Base-by-base conservation (phyloP, 1,140 invertebrate species). In the Phymorhynchus buccinoides region DNA sequence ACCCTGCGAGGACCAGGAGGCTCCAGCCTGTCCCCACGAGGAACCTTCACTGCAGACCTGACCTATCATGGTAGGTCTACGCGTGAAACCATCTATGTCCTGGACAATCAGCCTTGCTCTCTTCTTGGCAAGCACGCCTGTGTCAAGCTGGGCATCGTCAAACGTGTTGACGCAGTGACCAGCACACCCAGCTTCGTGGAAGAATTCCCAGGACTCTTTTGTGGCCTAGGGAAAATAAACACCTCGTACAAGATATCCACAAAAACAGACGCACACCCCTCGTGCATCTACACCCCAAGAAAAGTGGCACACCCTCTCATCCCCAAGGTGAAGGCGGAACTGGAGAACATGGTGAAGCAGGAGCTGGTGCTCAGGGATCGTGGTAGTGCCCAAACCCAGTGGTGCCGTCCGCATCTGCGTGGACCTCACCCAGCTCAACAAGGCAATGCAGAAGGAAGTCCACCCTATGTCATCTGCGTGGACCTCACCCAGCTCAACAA, bases 371-470 rank as follows among this genome's bases (percentile, higher is more conserved):
- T 41, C 39, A n/a, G 39, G 27, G 48, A 83, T 42, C 14, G n/a
- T 71, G 12, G 68, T 30, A 56, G 82, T 44, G 52, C 41, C n/a
- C 1, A 87, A 87, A 48, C 62, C 42, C n/a, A 86, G 85, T 75
- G 88, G 85, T 1, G 68, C 42, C 1, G 62, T 89, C 0, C n/a
- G 88, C 41, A 88, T 89, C 12, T 89, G 88, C 78, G 84, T 89
- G 12, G 87, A 89, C 52, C 41, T 84, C 12, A 87, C 77, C 27
- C 80, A 80, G 18, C 71, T 75, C 6, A 87, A 88, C 82, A 83
- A 85, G 42, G 68, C 62, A 6, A 42, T 80, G 32, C 6, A 44
- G 78, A 37, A 35, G 16, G 71, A 75, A 1, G 32, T 37, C 39
- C 75, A 78, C 39, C 66, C 66, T 6, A 68, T n/a, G n/a, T n/a